A percentile compares a stretch with the other conserved stretches of the same genome.
phyloP scores from a whole-genome alignment of 2,113 vertebrate genomes.

The Hiodon tergisus region DNA sequence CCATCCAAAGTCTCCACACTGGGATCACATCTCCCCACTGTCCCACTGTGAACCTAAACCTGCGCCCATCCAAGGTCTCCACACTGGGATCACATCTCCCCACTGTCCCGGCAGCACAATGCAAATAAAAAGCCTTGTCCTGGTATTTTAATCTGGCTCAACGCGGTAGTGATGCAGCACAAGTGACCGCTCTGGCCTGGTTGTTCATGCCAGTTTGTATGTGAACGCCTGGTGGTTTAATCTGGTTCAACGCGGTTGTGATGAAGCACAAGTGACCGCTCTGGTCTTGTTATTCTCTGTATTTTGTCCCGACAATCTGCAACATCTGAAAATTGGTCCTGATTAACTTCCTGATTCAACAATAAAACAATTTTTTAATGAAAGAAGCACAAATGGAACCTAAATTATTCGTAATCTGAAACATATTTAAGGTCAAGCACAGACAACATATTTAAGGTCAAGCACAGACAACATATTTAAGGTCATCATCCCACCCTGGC shows the following conservation, averaged over 20 bases:
- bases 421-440: constrained; percentile 36
- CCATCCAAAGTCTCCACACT: too few relatives aligned
- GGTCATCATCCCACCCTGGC: constrained; percentile 35
- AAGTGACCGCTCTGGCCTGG: constrained; percentile 48
- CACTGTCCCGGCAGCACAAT: too few relatives aligned
- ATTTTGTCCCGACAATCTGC: constrained; percentile 50
- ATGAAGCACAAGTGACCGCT: too few relatives aligned
- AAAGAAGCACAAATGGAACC: constrained; percentile 46
- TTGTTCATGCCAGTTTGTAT: constrained; percentile 61
- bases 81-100: too few relatives aligned
- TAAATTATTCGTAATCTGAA: constrained; percentile 46
- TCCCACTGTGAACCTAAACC: too few relatives aligned
- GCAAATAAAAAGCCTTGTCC: constrained; percentile 9
- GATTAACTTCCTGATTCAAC: constrained; percentile 35
- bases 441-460: constrained; percentile 34
- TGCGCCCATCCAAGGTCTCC: too few relatives aligned
- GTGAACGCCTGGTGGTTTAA: neutral
- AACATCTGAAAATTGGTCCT: constrained; percentile 39
- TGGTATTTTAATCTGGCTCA: constrained; percentile 55
- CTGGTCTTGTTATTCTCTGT: too few relatives aligned
- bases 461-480: constrained; percentile 34
- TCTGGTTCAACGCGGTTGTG: too few relatives aligned
- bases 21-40: too few relatives aligned
- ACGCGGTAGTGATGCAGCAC: constrained; percentile 56
- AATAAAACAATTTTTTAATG: constrained; percentile 49